phyloP scores from a whole-genome alignment of 2,797 vertebrate species.

The Rhinogobio ventralis region DNA sequence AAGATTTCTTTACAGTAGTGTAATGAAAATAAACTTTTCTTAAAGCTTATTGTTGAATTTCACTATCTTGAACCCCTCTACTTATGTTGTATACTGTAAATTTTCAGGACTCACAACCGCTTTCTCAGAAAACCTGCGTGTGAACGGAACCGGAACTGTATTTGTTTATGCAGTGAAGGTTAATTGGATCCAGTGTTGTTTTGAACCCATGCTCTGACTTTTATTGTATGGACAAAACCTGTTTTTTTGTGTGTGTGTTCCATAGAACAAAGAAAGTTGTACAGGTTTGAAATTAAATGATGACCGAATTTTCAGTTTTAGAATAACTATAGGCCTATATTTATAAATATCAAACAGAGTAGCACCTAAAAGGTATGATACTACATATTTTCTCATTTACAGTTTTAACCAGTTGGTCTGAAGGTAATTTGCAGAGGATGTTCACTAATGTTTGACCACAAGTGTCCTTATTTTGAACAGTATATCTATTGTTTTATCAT shows the following conservation, averaged over 20 bases:
- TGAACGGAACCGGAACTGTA: too few relatives aligned
- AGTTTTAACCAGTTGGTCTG: slow-evolving; percentile 12
- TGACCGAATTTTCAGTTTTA: neutral
- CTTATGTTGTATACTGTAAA: too few relatives aligned
- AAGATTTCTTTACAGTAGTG: too few relatives aligned
- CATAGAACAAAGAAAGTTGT: neutral
- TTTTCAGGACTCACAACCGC: too few relatives aligned
- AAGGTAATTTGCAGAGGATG: neutral
- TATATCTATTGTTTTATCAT: neutral
- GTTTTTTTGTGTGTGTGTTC: neutral
- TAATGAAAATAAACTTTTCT: too few relatives aligned
- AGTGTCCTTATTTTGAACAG: neutral
- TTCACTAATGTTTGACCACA: neutral
- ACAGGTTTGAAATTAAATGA: neutral
- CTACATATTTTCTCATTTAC: neutral
- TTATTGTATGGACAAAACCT: neutral
- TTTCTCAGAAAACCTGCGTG: too few relatives aligned
- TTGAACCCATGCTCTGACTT: neutral
- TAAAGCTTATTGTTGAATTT: too few relatives aligned
- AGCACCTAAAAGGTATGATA: neutral
- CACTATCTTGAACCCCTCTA: too few relatives aligned
- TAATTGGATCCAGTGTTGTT: neutral
- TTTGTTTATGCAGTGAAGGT: neutral
- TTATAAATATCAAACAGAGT: neutral
- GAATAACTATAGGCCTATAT: too few relatives aligned